These are phyloP conservation scores for Sciurus vulgaris DNA, from an alignment of 2,797 vertebrate species.

Conservation along the genomic window DNA sequence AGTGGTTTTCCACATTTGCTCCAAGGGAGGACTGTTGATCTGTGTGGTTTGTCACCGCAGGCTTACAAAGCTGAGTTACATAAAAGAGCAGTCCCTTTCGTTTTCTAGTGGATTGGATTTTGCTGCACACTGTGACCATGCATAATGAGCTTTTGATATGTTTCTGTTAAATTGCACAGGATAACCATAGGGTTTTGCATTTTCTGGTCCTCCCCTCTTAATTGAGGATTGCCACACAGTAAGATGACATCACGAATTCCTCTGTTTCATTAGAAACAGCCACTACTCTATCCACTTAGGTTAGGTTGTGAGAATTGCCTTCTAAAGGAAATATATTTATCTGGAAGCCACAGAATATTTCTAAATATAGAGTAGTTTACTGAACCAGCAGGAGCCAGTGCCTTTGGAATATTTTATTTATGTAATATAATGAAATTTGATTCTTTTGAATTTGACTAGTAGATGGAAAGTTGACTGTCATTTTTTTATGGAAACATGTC, in stretches of 20 bases:
- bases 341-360: conserved; percentile 80
- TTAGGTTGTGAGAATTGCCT: conserved; percentile 61
- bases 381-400: conserved; percentile 76
- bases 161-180: conserved; percentile 57
- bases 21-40: conserved; percentile 34
- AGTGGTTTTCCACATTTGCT: conserved; percentile 78
- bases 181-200: conserved; percentile 49
- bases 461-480: conserved; percentile 79
- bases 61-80: conserved; percentile 48
- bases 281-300: conserved; percentile 73
- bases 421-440: conserved; percentile 77
- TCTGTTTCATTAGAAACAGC: conserved; percentile 82
- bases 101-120: conserved; percentile 43
- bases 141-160: conserved; percentile 26
- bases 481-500: conserved; percentile 75
- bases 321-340: conserved; percentile 81
- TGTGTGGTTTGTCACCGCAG: background rate
- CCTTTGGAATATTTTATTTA: conserved; percentile 81
- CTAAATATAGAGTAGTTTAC: conserved; percentile 77
- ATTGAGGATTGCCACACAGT: conserved; percentile 69
- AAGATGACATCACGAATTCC: conserved; percentile 77
- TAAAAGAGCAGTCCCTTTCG: conserved; percentile 54
- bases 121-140: conserved; percentile 53
- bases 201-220: conserved; percentile 52
- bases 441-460: conserved; percentile 82